Base-by-base conservation (phyloP, 1,140 invertebrate genomes). In the Nasonia vitripennis region DNA sequence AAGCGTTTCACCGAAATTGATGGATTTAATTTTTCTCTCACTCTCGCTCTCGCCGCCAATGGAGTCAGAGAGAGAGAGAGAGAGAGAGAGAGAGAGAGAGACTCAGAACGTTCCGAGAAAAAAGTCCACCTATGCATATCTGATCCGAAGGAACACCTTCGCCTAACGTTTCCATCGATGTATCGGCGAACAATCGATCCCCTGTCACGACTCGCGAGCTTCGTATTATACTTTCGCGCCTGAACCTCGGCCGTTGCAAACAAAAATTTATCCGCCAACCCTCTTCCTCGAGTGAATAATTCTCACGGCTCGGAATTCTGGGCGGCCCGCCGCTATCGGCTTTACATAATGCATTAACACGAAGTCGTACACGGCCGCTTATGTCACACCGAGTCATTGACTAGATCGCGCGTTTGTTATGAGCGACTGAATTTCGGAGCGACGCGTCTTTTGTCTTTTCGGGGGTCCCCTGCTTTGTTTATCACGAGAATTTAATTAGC, bases 301-400 rank as follows among this genome's bases (percentile, higher is more conserved):
- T 84, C 62, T 78, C 82, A 84, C 48, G 41, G 34, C 27, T 14
- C 3, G 27, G 55, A 68, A 68, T 77, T 23, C 51, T 7, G 55
- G 5, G 51, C 51, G 55, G 37, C 48, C 17, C 14, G 41, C 41
- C 10, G 41, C 6, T 7, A 84, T 84, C 34, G 41, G 20, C 17
- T 84, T 84, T 84, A 78, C 74, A 78, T 84, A 84, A 84, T 71
- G 74, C 23, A 67, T 78, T 27, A 48, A 51, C n/a, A 45, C 6
- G n/a, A 67, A 83, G 48, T 73, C 34, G 41, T n/a, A 14, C 41
- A 45, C 41, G 41, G 41, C 7, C 41, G 41, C 74, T 78, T 84
- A 78, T 78, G n/a, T 84, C 73, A 62, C 41, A 62, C 62, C 37
- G 51, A 62, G 37, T 84, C 73, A 62, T 75, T 67, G 73, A 62